These are phyloP conservation scores for Xyliphius kryptos DNA, from an alignment of 2,113 vertebrate genomes.

Conservation along the genomic window DNA sequence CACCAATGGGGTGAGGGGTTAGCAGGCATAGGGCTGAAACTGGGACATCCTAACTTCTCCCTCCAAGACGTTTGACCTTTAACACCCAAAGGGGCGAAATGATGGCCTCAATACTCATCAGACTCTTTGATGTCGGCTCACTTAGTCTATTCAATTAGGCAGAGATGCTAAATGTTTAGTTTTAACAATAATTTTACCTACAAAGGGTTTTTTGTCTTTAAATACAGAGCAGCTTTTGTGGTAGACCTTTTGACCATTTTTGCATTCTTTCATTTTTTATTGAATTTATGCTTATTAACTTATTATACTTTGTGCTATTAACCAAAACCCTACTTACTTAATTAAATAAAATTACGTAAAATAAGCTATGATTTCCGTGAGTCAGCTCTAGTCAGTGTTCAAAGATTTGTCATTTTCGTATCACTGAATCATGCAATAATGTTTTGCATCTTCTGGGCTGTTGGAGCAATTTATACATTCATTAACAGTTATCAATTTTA, in stretches of 20 bases:
- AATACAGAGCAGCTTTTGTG: slow-evolving; percentile 56
- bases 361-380: no score
- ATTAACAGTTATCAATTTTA: no score
- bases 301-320: no score
- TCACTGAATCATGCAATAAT: no score
- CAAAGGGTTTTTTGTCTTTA: slow-evolving; percentile 55
- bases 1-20: slow-evolving; percentile 64
- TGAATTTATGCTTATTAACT: no score
- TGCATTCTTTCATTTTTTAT: no score
- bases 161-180: slow-evolving; percentile 69
- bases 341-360: no score
- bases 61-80: slow-evolving; percentile 63
- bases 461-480: no score
- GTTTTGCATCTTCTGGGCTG: no score
- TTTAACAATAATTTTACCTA: slow-evolving; percentile 61
- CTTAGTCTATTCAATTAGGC: slow-evolving; percentile 69
- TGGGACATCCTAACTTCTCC: slow-evolving; percentile 63
- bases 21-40: slow-evolving; percentile 61
- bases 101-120: slow-evolving; percentile 51
- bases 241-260: background rate
- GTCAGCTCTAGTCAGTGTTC: no score
- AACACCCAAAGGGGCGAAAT: slow-evolving; percentile 58
- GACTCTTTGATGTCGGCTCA: slow-evolving; percentile 65
- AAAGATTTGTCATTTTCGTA: no score
- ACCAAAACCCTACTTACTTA: no score